phyloP scores from a whole-genome alignment of 2,113 vertebrate genomes.

The Mirza zaza region DNA sequence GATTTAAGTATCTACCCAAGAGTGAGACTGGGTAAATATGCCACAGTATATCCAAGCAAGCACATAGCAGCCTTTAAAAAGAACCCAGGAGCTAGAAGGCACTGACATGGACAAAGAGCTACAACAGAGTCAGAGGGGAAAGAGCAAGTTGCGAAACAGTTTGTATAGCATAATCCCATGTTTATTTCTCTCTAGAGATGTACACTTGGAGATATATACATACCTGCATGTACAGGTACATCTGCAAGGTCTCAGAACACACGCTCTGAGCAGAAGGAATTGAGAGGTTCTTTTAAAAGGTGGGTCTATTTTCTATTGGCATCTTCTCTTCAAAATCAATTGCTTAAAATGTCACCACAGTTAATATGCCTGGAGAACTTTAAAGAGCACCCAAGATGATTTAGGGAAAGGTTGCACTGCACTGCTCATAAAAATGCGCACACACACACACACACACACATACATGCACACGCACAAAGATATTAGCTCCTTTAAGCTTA shows the following conservation, averaged over 20 bases:
- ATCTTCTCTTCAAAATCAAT: background rate
- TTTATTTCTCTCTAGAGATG: background rate
- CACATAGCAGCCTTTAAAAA: background rate
- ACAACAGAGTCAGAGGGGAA: background rate
- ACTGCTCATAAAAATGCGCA: background rate
- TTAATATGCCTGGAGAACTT: background rate
- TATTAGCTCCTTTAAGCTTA: background rate
- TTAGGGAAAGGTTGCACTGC: background rate
- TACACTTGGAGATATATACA: background rate
- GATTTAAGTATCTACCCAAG: background rate
- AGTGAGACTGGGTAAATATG: background rate
- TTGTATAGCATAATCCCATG: accelerated
- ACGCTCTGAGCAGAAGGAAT: background rate
- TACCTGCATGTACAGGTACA: background rate
- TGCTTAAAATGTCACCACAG: background rate
- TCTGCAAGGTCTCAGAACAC: background rate
- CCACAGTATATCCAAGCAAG: accelerated
- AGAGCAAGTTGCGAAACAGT: background rate
- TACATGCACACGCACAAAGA: background rate
- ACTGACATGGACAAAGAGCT: accelerated
- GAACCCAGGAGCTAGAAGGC: background rate
- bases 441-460: background rate
- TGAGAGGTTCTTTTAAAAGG: background rate
- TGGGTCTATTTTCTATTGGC: background rate
- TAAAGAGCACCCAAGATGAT: background rate